These are phyloP conservation scores for Rotaria magnacalcarata DNA, from an alignment of 2,888 invertebrate species.

Conservation along the genomic window DNA sequence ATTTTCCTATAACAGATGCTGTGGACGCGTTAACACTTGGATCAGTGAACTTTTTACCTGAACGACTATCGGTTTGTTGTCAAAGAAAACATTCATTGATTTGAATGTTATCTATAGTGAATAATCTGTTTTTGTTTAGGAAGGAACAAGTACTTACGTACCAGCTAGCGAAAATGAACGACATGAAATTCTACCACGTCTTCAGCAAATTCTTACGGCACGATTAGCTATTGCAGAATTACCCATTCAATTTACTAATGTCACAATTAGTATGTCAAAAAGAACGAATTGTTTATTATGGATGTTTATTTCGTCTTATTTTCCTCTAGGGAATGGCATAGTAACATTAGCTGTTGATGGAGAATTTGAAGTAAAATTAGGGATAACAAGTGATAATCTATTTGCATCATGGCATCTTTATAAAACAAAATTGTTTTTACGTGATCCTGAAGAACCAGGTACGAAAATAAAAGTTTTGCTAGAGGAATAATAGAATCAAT, in stretches of 20 bases:
- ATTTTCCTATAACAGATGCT: slow-evolving; percentile 94
- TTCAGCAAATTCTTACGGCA: slow-evolving; percentile 86
- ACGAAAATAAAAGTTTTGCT: background rate
- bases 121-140: background rate
- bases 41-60: slow-evolving; percentile 61
- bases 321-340: slow-evolving; percentile 79
- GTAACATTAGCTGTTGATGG: slow-evolving; percentile 89
- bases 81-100: background rate
- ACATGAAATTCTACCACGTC: slow-evolving; percentile 71
- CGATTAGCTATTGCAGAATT: slow-evolving; percentile 84
- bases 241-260: slow-evolving; percentile 80
- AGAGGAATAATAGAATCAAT: too few relatives aligned
- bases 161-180: slow-evolving; percentile 72
- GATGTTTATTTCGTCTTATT: slow-evolving; percentile 30
- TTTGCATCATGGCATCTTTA: slow-evolving; percentile 89
- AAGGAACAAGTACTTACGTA: slow-evolving; percentile 16
- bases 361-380: slow-evolving; percentile 87
- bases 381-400: slow-evolving; percentile 90
- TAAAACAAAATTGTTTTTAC: slow-evolving; percentile 88
- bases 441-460: slow-evolving; percentile 76
- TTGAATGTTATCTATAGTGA: background rate
- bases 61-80: slow-evolving; percentile 18
- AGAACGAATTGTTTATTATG: background rate
- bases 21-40: slow-evolving; percentile 95
- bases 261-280: slow-evolving; percentile 65